Conservation (phyloP, 2,888 invertebrate species). For the Entomobrya proxima region DNA sequence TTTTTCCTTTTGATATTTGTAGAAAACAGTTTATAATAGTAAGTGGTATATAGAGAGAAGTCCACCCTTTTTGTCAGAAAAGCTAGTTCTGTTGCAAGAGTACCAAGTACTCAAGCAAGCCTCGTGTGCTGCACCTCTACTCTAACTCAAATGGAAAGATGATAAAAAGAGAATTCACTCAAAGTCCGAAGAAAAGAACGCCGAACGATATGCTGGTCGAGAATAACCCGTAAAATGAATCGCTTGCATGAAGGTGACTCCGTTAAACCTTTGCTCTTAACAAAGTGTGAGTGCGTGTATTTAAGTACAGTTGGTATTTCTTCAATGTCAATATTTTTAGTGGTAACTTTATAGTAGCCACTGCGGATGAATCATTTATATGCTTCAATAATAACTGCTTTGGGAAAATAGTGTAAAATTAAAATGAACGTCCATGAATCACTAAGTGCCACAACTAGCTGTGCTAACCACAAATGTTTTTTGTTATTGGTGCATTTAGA, state of each 20-base stretch:
- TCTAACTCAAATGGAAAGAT: conserved; percentile 11
- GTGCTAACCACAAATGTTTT: too few species aligned
- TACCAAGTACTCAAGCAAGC: conserved; percentile 17
- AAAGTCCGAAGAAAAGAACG: conserved; percentile 12
- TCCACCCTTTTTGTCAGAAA: conserved; percentile 29
- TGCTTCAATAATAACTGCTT: too few species aligned
- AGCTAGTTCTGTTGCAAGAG: not conserved
- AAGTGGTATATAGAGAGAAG: not conserved
- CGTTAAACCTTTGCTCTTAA: not conserved
- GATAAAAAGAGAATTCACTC: conserved; percentile 29
- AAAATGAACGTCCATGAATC: too few species aligned
- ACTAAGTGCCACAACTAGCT: too few species aligned
- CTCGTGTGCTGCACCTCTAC: not conserved
- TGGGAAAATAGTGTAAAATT: too few species aligned
- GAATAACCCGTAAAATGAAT: not conserved
- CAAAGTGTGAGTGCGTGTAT: not conserved
- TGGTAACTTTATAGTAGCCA: too few species aligned
- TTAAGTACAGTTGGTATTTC: not conserved
- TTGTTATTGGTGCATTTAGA: too few species aligned
- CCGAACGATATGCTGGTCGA: not conserved
- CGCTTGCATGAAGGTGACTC: conserved; percentile 42
- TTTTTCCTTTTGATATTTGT: conserved; percentile 35
- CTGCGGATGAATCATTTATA: too few species aligned
- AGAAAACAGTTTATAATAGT: not conserved
- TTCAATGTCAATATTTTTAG: too few species aligned